Percentiles rank a stretch among this genome's conserved stretches.
These are phyloP conservation scores for Thinocorus orbignyianus DNA, from an alignment of 2,113 vertebrate genomes.

Conservation along the genomic window DNA sequence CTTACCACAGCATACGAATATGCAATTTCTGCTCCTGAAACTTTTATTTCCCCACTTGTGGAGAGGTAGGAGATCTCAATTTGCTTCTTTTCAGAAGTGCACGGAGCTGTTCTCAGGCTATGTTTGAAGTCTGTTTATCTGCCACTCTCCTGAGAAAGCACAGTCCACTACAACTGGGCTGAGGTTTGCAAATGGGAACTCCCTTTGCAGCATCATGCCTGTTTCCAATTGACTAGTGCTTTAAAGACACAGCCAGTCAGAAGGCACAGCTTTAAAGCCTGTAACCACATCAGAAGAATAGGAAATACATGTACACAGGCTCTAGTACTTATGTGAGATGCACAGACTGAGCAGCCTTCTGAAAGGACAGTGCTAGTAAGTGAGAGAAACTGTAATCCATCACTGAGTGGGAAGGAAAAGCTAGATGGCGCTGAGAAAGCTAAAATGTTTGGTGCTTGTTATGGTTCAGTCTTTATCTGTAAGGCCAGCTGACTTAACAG, in stretches of 20 bases:
- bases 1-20: background rate
- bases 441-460: background rate
- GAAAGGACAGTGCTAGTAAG: background rate
- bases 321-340: background rate
- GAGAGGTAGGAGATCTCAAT: background rate
- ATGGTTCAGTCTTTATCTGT: background rate
- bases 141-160: background rate
- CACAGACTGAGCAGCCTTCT: background rate
- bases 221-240: conserved; percentile 2
- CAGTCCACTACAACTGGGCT: background rate
- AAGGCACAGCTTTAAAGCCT: background rate
- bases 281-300: conserved; percentile 29
- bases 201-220: background rate
- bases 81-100: background rate
- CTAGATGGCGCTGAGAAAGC: background rate
- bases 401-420: background rate
- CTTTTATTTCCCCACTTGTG: background rate
- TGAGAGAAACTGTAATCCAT: background rate
- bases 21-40: background rate
- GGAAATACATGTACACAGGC: background rate
- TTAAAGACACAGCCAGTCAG: background rate
- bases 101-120: background rate
- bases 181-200: conserved; percentile 7
- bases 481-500: background rate
- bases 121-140: conserved; percentile 24